Evolutionary conservation across 2,797 vertebrate species (phyloP).

Genomic region (Phyllotis vaccarum): DNA sequence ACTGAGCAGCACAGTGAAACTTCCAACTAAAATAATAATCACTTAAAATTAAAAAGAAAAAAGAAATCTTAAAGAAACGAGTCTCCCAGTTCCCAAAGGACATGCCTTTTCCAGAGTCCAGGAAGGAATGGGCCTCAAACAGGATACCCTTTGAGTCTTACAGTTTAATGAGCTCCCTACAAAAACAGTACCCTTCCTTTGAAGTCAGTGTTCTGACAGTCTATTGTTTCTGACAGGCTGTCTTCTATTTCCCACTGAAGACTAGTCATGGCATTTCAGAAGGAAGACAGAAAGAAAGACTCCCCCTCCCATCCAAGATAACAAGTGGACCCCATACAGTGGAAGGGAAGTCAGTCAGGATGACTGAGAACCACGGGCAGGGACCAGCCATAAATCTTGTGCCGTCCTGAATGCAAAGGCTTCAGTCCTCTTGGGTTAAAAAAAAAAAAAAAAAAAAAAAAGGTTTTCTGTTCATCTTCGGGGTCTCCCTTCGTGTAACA

Average conservation of each 20-base stretch:
- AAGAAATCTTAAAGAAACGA: not conserved
- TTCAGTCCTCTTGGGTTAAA: not conserved
- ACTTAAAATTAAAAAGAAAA: not conserved
- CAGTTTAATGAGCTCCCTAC: not conserved
- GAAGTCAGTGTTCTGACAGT: not conserved
- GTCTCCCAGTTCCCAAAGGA: not conserved
- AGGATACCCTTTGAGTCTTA: not conserved
- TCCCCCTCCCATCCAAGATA: not conserved
- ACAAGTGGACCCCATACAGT: not conserved
- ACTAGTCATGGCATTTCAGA: not conserved
- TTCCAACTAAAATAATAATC: not conserved
- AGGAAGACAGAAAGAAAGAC: not conserved
- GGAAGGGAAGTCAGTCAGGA: rapidly evolving
- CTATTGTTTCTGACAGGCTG: not conserved
- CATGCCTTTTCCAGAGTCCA: too few relatives aligned
- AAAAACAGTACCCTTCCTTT: not conserved
- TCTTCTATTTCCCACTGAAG: not conserved
- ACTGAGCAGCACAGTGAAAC: not conserved
- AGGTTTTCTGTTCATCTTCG: not conserved
- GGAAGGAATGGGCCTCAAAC: not conserved
- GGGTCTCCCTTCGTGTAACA: not conserved
- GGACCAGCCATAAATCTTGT: rapidly evolving
- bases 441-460: not conserved
- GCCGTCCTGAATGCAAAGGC: rapidly evolving
- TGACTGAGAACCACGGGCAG: too few relatives aligned